These are phyloP conservation scores for Urocyon cinereoargenteus DNA, from an alignment of 2,797 vertebrate genomes.

Conservation along the genomic window DNA sequence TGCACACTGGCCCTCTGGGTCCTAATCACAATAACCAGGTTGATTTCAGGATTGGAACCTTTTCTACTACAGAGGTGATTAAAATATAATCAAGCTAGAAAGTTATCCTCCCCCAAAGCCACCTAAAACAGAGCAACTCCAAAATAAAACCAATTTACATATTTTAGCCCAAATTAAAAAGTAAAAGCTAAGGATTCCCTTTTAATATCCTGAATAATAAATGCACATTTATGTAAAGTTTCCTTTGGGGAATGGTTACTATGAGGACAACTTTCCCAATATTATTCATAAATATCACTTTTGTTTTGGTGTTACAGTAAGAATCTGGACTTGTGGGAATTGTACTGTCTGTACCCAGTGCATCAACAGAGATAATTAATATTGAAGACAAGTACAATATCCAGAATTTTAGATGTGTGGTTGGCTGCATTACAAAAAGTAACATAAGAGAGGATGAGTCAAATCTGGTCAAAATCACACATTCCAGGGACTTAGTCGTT, in stretches of 20 bases:
- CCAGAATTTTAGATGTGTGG: constrained; percentile 52
- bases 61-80: constrained; percentile 57
- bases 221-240: constrained; percentile 68
- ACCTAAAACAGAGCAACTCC: constrained; percentile 80
- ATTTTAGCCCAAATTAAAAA: constrained; percentile 82
- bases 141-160: constrained; percentile 84
- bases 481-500: background rate
- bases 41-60: constrained; percentile 70
- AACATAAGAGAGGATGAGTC: constrained; percentile 10
- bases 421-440: constrained; percentile 58
- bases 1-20: constrained; percentile 56
- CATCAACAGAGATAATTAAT: constrained; percentile 73
- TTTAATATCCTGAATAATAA: constrained; percentile 76
- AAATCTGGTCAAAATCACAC: constrained; percentile 63
- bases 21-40: constrained; percentile 64
- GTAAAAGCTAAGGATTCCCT: constrained; percentile 79
- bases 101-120: constrained; percentile 80
- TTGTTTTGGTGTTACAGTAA: constrained; percentile 71
- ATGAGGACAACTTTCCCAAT: constrained; percentile 64
- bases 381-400: constrained; percentile 36
- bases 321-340: constrained; percentile 72
- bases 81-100: constrained; percentile 79
- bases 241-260: constrained; percentile 62
- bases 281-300: constrained; percentile 75
- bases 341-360: constrained; percentile 67